A percentile compares a stretch with the other conserved stretches of the same genome.
Conservation (phyloP, 2,113 vertebrate species). For the Centropus bengalensis region DNA sequence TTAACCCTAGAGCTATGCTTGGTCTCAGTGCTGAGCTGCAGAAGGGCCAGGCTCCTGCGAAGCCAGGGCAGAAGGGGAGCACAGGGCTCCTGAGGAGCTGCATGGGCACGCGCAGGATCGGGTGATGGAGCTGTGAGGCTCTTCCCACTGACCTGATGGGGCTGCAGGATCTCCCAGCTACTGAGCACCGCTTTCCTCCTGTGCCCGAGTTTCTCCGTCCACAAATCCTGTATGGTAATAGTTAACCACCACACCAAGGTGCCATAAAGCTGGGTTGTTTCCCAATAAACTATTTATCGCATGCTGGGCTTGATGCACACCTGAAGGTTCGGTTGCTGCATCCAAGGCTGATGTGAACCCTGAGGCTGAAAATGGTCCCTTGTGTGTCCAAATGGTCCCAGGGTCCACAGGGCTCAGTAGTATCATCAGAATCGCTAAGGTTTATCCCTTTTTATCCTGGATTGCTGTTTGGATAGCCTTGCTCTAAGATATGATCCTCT, state of each 20-base stretch:
- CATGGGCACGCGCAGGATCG: accelerated
- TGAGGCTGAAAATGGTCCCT: not conserved
- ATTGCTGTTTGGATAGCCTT: not conserved
- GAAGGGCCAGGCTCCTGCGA: not conserved
- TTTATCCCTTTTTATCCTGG: not conserved
- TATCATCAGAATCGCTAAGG: not conserved
- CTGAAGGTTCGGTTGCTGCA: not conserved
- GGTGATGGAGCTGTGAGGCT: not conserved
- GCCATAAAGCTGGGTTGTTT: not conserved
- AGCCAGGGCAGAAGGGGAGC: not conserved
- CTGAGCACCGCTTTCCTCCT: not conserved
- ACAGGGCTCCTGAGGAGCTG: not conserved
- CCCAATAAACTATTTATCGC: not conserved
- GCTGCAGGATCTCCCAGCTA: not conserved
- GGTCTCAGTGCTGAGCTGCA: not conserved
- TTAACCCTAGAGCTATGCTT: not conserved
- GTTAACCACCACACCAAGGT: not conserved
- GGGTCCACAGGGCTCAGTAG: not conserved
- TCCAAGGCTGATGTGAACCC: not conserved
- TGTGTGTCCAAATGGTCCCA: not conserved
- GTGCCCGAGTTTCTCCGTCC: not conserved
- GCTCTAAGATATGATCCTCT: not conserved
- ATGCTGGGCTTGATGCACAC: not conserved
- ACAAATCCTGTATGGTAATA: accelerated
- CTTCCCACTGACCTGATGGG: not conserved